Percentiles rank a stretch among this genome's conserved stretches.
Evolutionary conservation across 2,113 vertebrate genomes (phyloP).

Genomic region (Upupa epops): DNA sequence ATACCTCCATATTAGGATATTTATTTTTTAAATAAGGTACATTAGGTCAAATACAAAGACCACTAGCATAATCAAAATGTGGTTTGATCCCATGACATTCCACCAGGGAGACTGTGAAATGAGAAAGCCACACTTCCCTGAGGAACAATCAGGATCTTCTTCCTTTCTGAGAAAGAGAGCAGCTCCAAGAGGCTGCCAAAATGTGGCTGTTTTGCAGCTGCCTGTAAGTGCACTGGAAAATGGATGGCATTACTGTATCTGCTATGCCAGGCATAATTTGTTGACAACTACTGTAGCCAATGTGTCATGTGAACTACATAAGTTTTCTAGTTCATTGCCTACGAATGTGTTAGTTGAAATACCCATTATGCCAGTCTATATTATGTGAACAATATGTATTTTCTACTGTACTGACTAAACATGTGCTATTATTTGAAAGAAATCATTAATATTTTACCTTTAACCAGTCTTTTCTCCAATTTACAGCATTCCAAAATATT

Average conservation of each 20-base stretch:
- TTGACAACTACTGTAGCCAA: neutral
- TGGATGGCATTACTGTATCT: neutral
- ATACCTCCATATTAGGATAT: neutral
- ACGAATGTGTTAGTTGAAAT: neutral
- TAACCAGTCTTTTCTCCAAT: neutral
- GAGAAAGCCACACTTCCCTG: neutral
- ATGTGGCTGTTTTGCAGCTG: rapidly evolving
- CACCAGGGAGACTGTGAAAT: neutral
- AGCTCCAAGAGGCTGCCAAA: neutral
- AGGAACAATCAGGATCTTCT: neutral
- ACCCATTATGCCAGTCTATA: neutral
- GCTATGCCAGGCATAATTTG: neutral
- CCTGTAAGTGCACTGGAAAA: neutral
- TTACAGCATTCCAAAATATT: neutral
- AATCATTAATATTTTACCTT: neutral
- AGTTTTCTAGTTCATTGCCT: neutral
- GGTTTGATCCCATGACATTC: neutral
- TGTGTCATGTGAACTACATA: neutral
- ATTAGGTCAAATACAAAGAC: neutral
- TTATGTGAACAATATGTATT: rapidly evolving
- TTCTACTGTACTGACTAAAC: neutral
- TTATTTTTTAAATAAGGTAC: neutral
- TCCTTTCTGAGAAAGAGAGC: neutral
- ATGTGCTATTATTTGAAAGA: neutral
- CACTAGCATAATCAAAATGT: neutral